A percentile compares a stretch with the other conserved stretches of the same genome.
phyloP scores from a whole-genome alignment of 2,797 vertebrate genomes.

The Falco columbarius region DNA sequence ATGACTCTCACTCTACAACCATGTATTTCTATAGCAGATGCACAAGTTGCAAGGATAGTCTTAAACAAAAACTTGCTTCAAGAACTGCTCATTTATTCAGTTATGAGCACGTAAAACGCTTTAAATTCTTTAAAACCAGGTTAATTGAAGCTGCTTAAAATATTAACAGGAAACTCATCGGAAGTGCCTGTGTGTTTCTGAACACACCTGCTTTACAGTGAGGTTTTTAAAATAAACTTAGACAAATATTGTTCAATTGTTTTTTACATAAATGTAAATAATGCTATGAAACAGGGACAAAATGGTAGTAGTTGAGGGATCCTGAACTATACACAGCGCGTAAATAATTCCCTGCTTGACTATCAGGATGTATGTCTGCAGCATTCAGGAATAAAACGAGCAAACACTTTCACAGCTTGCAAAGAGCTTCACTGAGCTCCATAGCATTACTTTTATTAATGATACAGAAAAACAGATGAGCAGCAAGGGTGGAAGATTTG shows the following conservation, averaged over 20 bases:
- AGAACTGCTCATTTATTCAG: background rate
- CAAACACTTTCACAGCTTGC: background rate
- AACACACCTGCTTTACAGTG: background rate
- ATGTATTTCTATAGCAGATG: background rate
- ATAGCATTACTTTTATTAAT: background rate
- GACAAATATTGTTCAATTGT: background rate
- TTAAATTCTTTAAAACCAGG: background rate
- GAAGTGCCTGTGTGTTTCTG: background rate
- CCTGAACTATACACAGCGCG: background rate
- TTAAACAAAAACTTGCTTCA: background rate
- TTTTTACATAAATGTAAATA: background rate
- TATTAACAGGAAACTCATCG: background rate
- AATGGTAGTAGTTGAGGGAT: background rate
- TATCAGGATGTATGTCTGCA: background rate
- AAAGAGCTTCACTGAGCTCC: background rate
- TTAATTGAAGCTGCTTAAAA: background rate
- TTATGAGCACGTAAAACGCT: fast-evolving
- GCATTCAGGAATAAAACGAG: background rate
- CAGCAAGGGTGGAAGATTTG: background rate
- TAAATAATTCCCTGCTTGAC: background rate
- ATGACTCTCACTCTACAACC: background rate
- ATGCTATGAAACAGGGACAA: background rate
- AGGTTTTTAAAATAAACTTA: background rate
- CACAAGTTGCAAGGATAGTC: background rate
- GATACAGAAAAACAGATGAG: background rate